These are phyloP conservation scores for Microdon myrmicae DNA, from an alignment of 2,888 invertebrate genomes.

Conservation along the genomic window DNA sequence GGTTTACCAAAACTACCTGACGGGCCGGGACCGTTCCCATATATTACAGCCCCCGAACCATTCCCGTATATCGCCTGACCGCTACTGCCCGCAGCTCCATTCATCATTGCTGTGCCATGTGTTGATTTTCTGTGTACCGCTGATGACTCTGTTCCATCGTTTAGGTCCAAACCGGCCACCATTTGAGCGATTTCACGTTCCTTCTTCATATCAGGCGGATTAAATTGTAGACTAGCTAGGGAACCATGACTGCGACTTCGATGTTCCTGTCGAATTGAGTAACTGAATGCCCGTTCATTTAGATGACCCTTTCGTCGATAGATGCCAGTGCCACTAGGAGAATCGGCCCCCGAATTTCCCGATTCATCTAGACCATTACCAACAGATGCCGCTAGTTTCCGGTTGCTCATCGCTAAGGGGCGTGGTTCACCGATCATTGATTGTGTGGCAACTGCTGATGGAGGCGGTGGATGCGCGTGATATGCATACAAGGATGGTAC, in stretches of 20 bases:
- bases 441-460: slow-evolving; percentile 68
- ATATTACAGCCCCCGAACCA: slow-evolving; percentile 53
- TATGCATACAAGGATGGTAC: slow-evolving; percentile 69
- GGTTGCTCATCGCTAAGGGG: slow-evolving; percentile 69
- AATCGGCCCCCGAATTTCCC: slow-evolving; percentile 69
- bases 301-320: slow-evolving; percentile 91
- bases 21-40: slow-evolving; percentile 57
- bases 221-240: slow-evolving; percentile 89
- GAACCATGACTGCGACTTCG: slow-evolving; percentile 92
- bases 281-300: slow-evolving; percentile 92
- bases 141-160: slow-evolving; percentile 73
- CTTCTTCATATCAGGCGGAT: slow-evolving; percentile 85
- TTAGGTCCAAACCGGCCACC: slow-evolving; percentile 88
- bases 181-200: slow-evolving; percentile 92
- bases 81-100: slow-evolving; percentile 54
- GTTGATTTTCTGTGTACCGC: slow-evolving; percentile 61
- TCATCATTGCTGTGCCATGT: slow-evolving; percentile 56
- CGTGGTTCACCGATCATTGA: slow-evolving; percentile 72
- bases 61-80: slow-evolving; percentile 60
- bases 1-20: slow-evolving; percentile 65
- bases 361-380: slow-evolving; percentile 73
- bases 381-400: slow-evolving; percentile 76
- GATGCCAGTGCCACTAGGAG: slow-evolving; percentile 80
- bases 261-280: slow-evolving; percentile 93
- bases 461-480: slow-evolving; percentile 61